phyloP scores from a whole-genome alignment of 2,113 vertebrate genomes.

The Pan paniscus region DNA sequence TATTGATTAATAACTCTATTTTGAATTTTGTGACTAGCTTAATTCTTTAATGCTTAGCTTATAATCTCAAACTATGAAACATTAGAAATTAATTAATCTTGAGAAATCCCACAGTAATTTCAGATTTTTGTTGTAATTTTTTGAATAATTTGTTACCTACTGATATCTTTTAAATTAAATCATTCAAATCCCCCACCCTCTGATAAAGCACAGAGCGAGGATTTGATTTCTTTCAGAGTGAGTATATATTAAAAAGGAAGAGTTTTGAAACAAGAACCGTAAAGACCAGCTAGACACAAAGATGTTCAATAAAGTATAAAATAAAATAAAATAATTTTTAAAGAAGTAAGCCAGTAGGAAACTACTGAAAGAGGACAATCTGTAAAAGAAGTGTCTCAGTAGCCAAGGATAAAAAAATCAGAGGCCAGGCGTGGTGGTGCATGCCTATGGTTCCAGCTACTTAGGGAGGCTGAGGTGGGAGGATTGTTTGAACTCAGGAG shows the following conservation, averaged over 20 bases:
- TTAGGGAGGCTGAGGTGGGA: no score
- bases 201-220: neutral
- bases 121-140: neutral
- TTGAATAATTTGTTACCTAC: neutral
- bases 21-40: neutral
- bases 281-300: neutral
- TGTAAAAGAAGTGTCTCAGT: neutral
- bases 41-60: neutral
- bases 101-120: neutral
- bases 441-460: no score
- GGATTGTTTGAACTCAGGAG: no score
- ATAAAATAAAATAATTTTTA: neutral
- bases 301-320: neutral
- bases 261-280: neutral
- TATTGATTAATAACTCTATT: neutral
- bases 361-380: neutral
- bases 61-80: neutral
- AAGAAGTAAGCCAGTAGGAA: neutral
- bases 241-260: neutral
- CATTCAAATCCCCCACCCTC: neutral
- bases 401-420: neutral
- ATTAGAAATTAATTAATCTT: neutral
- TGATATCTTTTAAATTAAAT: neutral
- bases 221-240: neutral
- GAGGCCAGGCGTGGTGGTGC: no score